These are phyloP conservation scores for Deilephila porcellus DNA, from an alignment of 2,888 invertebrate species.

Conservation along the genomic window DNA sequence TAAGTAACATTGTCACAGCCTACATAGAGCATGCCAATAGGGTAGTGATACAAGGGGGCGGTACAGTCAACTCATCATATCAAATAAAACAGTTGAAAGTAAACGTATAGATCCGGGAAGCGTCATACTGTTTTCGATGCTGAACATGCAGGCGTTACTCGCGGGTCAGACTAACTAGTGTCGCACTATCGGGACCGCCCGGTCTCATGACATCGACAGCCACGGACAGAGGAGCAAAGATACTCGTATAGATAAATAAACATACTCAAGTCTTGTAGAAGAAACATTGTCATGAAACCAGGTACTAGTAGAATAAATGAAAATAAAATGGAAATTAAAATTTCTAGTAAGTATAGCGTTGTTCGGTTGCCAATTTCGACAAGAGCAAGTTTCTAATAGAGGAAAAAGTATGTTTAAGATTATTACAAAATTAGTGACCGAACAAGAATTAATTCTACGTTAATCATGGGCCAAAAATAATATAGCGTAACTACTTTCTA, in stretches of 20 bases:
- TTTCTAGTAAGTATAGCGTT: slow-evolving; percentile 59
- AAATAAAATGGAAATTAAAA: slow-evolving; percentile 66
- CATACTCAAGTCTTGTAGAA: slow-evolving; percentile 42
- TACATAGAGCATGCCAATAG: slow-evolving; percentile 80
- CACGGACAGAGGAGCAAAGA: slow-evolving; percentile 38
- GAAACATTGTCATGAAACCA: slow-evolving; percentile 75
- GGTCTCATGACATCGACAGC: slow-evolving; percentile 70
- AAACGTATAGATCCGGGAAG: slow-evolving; percentile 63
- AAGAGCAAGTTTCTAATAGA: slow-evolving; percentile 9
- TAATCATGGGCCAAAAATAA: slow-evolving; percentile 78
- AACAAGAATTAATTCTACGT: slow-evolving; percentile 70
- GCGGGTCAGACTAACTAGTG: slow-evolving; percentile 61
- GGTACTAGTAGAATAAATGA: slow-evolving; percentile 61
- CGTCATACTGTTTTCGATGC: slow-evolving; percentile 73
- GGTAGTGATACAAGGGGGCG: slow-evolving; percentile 60
- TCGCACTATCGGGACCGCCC: slow-evolving; percentile 54
- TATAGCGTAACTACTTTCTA: slow-evolving; percentile 73
- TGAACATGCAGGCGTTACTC: slow-evolving; percentile 73
- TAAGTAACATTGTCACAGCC: slow-evolving; percentile 83
- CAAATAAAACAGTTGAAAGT: slow-evolving; percentile 50
- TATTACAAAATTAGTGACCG: slow-evolving; percentile 70
- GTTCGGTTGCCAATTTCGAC: slow-evolving; percentile 74
- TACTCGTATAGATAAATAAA: slow-evolving; percentile 45
- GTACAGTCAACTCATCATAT: slow-evolving; percentile 71
- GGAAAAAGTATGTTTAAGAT: slow-evolving; percentile 4